These are phyloP conservation scores for Apodemus sylvaticus DNA, from an alignment of 2,113 vertebrate species.

Conservation along the genomic window DNA sequence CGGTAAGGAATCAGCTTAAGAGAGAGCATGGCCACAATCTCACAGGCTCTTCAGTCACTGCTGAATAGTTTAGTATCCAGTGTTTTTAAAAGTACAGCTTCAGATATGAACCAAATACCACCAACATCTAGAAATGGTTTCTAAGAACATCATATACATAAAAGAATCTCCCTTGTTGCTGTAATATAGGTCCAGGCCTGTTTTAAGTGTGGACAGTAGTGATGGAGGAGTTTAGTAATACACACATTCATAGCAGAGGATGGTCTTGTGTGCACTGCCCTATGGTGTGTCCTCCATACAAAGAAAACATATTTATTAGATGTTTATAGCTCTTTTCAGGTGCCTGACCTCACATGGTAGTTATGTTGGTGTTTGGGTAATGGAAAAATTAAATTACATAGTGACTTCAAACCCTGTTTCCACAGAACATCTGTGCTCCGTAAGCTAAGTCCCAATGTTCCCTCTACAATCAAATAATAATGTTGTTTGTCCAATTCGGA, in stretches of 20 bases:
- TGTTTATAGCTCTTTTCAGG: constrained; percentile 58
- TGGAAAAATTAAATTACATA: constrained; percentile 67
- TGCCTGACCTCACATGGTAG: constrained; percentile 74
- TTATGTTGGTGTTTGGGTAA: constrained; percentile 60
- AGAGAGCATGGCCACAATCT: constrained; percentile 48
- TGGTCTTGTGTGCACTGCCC: not conserved
- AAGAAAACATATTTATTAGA: constrained; percentile 26
- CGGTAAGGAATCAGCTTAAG: constrained; percentile 24
- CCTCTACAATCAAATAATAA: constrained; percentile 72
- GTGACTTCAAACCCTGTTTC: constrained; percentile 60
- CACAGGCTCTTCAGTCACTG: constrained; percentile 44
- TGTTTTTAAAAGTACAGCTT: constrained; percentile 50
- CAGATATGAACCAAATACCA: constrained; percentile 52
- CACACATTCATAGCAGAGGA: not conserved
- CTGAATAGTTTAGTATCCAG: constrained; percentile 44
- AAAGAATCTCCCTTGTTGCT: constrained; percentile 14
- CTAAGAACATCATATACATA: constrained; percentile 45
- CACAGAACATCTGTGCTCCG: constrained; percentile 70
- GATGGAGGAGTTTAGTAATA: constrained; percentile 41
- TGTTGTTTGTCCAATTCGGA: constrained; percentile 50
- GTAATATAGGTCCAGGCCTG: not conserved
- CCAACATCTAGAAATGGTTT: constrained; percentile 53
- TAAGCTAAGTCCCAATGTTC: constrained; percentile 66
- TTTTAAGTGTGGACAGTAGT: not conserved
- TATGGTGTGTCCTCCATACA: not conserved